These are phyloP conservation scores for Sarotherodon lohbergeri DNA, from an alignment of 2,113 vertebrate genomes.

Conservation along the genomic window DNA sequence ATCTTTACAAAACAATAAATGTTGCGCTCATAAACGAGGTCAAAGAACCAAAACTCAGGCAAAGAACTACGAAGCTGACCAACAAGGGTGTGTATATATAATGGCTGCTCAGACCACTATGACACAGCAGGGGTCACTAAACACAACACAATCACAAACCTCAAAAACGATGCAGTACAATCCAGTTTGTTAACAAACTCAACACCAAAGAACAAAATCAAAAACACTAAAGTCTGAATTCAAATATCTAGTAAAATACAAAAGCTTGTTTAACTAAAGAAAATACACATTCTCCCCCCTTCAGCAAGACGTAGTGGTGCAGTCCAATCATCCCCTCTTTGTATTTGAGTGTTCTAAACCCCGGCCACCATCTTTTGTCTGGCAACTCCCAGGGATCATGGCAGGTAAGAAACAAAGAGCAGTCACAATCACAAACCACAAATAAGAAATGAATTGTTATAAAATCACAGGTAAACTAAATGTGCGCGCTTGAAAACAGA, in stretches of 20 bases:
- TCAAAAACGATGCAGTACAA: background rate
- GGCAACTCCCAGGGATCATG: background rate
- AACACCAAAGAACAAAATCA: background rate
- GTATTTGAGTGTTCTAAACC: background rate
- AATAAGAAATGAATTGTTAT: fast-evolving
- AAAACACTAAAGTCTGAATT: background rate
- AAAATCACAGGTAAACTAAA: background rate
- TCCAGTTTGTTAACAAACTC: background rate
- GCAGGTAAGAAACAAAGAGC: background rate
- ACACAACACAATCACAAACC: background rate
- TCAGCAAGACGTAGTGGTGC: fast-evolving
- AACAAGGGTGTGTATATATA: background rate
- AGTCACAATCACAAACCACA: background rate
- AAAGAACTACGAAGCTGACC: background rate
- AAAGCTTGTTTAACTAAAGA: background rate
- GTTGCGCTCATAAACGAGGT: too few species aligned
- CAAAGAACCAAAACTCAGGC: background rate
- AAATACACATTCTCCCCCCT: fast-evolving
- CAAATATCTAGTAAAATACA: fast-evolving
- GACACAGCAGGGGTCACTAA: background rate
- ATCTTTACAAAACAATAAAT: too few species aligned
- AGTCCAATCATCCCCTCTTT: background rate
- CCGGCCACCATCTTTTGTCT: fast-evolving
- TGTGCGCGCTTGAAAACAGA: background rate
- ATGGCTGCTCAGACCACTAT: background rate